Evolutionary conservation across 2,113 vertebrate species (phyloP).

Genomic region (Brachypodius melanocephalos): DNA sequence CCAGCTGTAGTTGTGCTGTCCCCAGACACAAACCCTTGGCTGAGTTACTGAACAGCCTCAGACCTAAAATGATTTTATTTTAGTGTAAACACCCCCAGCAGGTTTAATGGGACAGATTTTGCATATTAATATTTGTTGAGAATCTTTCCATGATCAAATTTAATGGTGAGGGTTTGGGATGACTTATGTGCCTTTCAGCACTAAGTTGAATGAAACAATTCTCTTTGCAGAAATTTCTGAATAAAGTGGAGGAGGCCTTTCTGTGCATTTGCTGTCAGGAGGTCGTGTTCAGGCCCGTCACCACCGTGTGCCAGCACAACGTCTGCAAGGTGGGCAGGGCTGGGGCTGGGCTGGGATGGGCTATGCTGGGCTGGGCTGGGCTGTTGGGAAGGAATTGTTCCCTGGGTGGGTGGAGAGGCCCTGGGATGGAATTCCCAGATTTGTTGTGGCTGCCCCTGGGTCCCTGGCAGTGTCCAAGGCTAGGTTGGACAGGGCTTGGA

Average conservation of each 20-base stretch:
- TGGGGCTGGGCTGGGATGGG: background rate
- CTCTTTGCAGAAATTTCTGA: constrained; percentile 85
- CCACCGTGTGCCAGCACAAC: constrained; percentile 94
- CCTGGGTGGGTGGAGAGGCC: accelerated
- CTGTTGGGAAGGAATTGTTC: accelerated
- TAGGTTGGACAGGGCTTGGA: background rate
- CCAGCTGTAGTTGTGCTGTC: background rate
- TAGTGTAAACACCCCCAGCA: background rate
- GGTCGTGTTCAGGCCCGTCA: constrained; percentile 89
- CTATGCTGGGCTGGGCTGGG: constrained; percentile 64
- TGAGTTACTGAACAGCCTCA: background rate
- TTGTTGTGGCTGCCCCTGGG: background rate
- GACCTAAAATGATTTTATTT: background rate
- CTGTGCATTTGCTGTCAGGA: constrained; percentile 97
- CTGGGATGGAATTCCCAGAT: background rate
- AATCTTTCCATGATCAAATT: accelerated
- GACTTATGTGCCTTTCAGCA: background rate
- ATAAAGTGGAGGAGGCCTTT: constrained; percentile 90
- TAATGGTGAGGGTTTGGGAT: background rate
- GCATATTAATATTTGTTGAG: too few relatives aligned
- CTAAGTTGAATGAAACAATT: background rate
- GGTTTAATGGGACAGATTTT: background rate
- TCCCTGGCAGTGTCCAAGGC: background rate
- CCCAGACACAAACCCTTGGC: background rate
- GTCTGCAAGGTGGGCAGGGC: constrained; percentile 87